Conservation (phyloP, 2,888 invertebrate species). For the Tromatobia lineatoria region DNA sequence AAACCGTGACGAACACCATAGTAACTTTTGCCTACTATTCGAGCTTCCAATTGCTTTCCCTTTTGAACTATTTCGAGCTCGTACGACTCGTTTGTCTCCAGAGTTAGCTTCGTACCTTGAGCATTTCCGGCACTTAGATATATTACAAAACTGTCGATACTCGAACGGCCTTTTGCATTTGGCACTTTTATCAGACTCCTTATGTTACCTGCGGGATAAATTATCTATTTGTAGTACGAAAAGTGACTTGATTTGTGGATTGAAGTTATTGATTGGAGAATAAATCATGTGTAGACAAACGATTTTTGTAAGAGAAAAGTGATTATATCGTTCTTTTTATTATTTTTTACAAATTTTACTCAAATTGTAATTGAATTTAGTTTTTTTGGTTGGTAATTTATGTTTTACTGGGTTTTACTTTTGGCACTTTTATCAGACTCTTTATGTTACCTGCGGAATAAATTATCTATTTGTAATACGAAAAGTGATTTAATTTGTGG, state of each 20-base stretch:
- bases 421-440: constrained; percentile 78
- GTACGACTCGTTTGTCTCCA: constrained; percentile 92
- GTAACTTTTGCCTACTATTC: constrained; percentile 89
- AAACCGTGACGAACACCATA: constrained; percentile 93
- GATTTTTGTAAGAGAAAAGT: too few species aligned
- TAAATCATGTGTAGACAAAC: too few species aligned
- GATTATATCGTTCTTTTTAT: too few species aligned
- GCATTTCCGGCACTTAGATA: constrained; percentile 84
- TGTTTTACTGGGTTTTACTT: constrained; percentile 74
- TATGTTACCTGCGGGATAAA: constrained; percentile 76
- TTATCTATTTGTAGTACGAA: too few species aligned
- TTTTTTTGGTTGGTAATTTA: not conserved
- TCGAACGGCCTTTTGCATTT: constrained; percentile 79
- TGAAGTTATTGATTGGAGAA: too few species aligned
- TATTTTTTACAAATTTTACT: too few species aligned
- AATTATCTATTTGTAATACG: too few species aligned
- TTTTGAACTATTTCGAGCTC: constrained; percentile 87
- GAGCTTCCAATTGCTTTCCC: constrained; percentile 87
- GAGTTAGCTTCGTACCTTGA: constrained; percentile 87
- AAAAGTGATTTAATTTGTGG: too few species aligned
- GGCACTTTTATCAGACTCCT: constrained; percentile 78
- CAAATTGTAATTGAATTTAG: too few species aligned
- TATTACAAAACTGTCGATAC: constrained; percentile 79
- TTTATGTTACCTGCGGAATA: constrained; percentile 78
- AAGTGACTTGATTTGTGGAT: too few species aligned